These are phyloP conservation scores for Spongilla lacustris DNA, from an alignment of 37 sponge, comb jelly and placozoan species.

Conservation along the genomic window DNA sequence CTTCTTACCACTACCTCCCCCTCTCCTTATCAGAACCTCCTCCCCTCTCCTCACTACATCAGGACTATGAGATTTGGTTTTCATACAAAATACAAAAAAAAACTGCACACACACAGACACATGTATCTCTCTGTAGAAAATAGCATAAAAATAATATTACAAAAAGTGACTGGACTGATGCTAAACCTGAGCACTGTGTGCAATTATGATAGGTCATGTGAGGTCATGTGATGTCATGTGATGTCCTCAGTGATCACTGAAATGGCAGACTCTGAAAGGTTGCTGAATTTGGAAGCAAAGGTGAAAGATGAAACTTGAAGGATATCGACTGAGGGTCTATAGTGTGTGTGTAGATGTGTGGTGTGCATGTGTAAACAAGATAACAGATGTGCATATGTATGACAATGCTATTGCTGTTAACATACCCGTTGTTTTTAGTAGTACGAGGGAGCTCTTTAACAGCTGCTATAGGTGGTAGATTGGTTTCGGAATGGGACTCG, in stretches of 20 bases:
- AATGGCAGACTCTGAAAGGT: not conserved
- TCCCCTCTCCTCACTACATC: no score
- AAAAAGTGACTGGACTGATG: not conserved
- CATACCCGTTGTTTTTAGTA: not conserved
- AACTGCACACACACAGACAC: no score
- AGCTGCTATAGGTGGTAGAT: not conserved
- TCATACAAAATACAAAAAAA: no score
- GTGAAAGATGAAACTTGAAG: not conserved
- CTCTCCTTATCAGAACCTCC: no score
- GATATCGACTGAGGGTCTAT: not conserved
- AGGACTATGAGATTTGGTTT: no score
- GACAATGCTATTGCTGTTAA: not conserved
- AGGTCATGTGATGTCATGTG: not conserved
- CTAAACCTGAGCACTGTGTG: not conserved
- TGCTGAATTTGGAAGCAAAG: not conserved
- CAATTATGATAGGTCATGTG: not conserved
- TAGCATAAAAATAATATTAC: not conserved
- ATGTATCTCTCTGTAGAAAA: not conserved
- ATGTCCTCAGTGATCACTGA: not conserved
- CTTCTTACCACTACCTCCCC: no score
- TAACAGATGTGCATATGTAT: slow-evolving; percentile 20
- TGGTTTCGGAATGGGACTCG: slow-evolving; percentile 16
- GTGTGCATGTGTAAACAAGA: slow-evolving; percentile 28
- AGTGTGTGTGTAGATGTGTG: slow-evolving; percentile 17
- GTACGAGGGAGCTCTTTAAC: not conserved